Evolutionary conservation across 2,888 invertebrate genomes (phyloP), one percentile per base, ranked within the genome.

Genomic region (Lycaena phlaeas): DNA sequence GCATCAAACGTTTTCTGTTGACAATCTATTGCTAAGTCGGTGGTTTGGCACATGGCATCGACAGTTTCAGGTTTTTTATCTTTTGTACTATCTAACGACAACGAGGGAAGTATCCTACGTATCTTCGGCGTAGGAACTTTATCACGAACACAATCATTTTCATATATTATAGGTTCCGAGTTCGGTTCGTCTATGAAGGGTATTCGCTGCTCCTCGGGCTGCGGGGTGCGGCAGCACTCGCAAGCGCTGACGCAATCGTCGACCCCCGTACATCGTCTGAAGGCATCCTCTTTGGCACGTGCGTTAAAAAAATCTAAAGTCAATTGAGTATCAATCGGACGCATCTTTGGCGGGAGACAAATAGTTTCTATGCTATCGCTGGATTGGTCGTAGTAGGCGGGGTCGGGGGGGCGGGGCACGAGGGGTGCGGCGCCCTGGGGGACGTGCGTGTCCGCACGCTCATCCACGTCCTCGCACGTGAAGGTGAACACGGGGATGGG

Each of bases 171-270:
- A 3, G 82, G 85, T 43, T 85, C 84, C 0, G 59, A 75, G 48
- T 68, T 72, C 0, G 82, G 79, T 42, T 79, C 85, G 54, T 85
- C 85, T 36, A 85, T 85, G 54, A 53, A 85, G 0, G 85, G 85
- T 44, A 85, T 85, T 18, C 63, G 71, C 14, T 68, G 69, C 0
- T 68, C 44, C 43, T 84, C 82, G 0, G 82, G 82, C 43, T 79
- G 81, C 27, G 79, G 82, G 18, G 74, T 71, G 41, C 82, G 79
- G 45, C 82, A 84, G 46, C 82, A 84, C 25, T 79, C 81, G 50
- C 82, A 84, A 4, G 79, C 79, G 47, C 77, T 78, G 14, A 71
- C 78, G 50, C 82, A 84, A 40, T 82, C 81, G 43, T 72, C 70
- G 7, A 71, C 55, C 2, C 63, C 75, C 2, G 79, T 81, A 56